phyloP scores from a whole-genome alignment of 2,888 invertebrate genomes.

The Lordiphosa andalusiaca region DNA sequence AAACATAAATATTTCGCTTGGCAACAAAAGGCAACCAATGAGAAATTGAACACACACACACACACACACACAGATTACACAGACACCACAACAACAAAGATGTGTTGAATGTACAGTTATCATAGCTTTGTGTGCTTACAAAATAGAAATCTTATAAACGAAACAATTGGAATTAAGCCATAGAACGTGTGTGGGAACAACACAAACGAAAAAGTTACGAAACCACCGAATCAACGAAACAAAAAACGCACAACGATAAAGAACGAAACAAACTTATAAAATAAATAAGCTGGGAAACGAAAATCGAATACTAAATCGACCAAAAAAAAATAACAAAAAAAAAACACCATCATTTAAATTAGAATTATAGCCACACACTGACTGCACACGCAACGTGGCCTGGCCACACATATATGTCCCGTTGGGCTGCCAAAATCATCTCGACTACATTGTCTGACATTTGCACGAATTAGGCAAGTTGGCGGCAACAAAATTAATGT shows the following conservation, averaged over 20 bases:
- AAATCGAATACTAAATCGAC: constrained; percentile 39
- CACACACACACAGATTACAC: constrained; percentile 11
- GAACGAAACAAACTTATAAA: constrained; percentile 29
- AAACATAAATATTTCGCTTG: constrained; percentile 65
- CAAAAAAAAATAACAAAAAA: constrained; percentile 21
- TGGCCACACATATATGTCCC: constrained; percentile 2
- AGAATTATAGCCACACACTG: constrained; percentile 36
- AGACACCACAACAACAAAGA: constrained; percentile 15
- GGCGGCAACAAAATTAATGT: constrained; percentile 82
- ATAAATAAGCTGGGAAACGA: constrained; percentile 44
- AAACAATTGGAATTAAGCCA: constrained; percentile 57
- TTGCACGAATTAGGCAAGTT: constrained; percentile 38
- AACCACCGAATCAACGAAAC: constrained; percentile 57
- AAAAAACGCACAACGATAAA: constrained; percentile 19
- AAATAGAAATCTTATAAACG: constrained; percentile 53
- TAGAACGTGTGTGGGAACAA: constrained; percentile 49
- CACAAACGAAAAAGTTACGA: constrained; percentile 51
- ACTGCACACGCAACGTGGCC: constrained; percentile 9
- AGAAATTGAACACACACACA: constrained; percentile 25
- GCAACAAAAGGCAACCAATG: constrained; percentile 49
- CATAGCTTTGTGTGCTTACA: constrained; percentile 50
- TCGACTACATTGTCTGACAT: constrained; percentile 15
- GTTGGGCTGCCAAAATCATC: constrained; percentile 1
- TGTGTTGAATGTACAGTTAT: constrained; percentile 45
- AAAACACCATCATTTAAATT: constrained; percentile 59